These are phyloP conservation scores for Cryptoblepharus egeriae DNA, from an alignment of 2,797 vertebrate species.

Conservation along the genomic window DNA sequence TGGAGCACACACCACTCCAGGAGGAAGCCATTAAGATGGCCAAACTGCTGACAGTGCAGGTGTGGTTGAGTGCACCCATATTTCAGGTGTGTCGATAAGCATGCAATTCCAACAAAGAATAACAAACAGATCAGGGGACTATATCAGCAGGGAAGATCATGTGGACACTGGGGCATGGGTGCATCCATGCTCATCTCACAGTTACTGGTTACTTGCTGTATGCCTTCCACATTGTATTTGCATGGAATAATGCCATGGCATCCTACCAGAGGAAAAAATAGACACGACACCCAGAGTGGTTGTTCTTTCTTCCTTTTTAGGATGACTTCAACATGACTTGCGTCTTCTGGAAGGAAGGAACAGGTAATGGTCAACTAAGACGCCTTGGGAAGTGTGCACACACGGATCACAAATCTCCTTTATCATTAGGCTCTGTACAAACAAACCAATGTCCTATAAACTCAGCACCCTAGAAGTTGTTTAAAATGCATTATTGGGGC, in stretches of 20 bases:
- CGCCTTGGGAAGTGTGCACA: background rate
- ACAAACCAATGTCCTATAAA: background rate
- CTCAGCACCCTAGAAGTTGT: too few relatives aligned
- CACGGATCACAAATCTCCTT: background rate
- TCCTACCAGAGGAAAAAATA: background rate
- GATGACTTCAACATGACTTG: conserved; percentile 51
- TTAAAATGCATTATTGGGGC: too few relatives aligned
- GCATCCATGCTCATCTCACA: background rate
- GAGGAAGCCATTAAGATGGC: background rate
- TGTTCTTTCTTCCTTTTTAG: conserved; percentile 48
- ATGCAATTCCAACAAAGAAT: background rate
- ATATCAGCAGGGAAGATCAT: too few relatives aligned
- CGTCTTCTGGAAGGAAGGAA: conserved; percentile 66
- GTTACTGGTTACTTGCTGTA: background rate
- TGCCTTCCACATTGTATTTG: too few relatives aligned
- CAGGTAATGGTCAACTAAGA: background rate
- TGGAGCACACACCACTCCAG: background rate
- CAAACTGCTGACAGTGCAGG: background rate
- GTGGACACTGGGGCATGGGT: too few relatives aligned
- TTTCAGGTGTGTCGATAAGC: background rate
- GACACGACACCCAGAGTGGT: background rate
- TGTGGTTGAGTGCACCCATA: background rate
- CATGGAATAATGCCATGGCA: background rate
- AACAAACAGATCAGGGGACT: too few relatives aligned
- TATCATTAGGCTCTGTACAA: background rate